phyloP scores from a whole-genome alignment of 2,797 vertebrate genomes.

The Pempheris klunzingeri region DNA sequence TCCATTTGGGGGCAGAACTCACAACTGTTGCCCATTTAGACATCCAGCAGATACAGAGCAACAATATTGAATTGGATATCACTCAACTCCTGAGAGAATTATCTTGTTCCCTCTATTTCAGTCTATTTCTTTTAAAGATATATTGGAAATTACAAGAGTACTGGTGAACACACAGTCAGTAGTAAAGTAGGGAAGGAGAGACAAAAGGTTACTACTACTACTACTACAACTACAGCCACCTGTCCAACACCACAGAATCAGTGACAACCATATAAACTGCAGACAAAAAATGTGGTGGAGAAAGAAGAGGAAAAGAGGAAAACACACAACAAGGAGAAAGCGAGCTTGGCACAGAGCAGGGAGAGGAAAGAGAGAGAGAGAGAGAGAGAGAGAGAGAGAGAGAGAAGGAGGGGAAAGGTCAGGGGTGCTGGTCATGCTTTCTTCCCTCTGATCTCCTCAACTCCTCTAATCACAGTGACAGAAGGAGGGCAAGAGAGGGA shows the following conservation, averaged over 20 bases:
- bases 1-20: neutral
- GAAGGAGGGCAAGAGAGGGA: slow-evolving; percentile 70
- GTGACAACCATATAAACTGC: slow-evolving; percentile 5
- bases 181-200: neutral
- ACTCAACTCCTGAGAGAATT: neutral
- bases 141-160: neutral
- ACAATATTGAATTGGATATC: neutral
- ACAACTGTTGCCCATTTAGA: neutral
- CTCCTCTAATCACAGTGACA: slow-evolving; percentile 76
- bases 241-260: neutral
- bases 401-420: slow-evolving; percentile 67
- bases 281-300: neutral
- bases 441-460: slow-evolving; percentile 73
- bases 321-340: slow-evolving; percentile 34
- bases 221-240: neutral
- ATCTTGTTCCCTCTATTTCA: neutral
- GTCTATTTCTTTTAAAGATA: neutral
- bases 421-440: slow-evolving; percentile 58
- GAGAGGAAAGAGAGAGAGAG: slow-evolving; percentile 21
- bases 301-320: slow-evolving; percentile 15
- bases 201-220: neutral
- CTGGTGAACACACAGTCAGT: no score
- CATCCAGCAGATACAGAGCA: neutral
- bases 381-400: slow-evolving; percentile 32
- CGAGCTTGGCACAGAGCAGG: slow-evolving; percentile 34